phyloP scores from a whole-genome alignment of 2,797 vertebrate species.

The Borostomias antarcticus region DNA sequence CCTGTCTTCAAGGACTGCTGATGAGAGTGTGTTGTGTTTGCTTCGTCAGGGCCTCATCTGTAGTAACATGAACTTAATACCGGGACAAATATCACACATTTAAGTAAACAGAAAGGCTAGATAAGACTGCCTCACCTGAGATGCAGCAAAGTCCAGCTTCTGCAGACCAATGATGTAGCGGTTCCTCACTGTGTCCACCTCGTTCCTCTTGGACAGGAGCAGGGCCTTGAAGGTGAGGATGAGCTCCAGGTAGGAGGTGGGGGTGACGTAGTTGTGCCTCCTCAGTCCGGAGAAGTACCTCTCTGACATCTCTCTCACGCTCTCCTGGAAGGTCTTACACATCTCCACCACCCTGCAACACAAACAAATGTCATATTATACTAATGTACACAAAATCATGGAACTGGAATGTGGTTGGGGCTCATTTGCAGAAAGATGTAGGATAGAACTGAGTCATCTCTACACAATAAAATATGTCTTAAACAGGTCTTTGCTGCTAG shows the following conservation, averaged over 20 bases:
- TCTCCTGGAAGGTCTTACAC: conserved; percentile 93
- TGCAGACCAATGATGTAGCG: conserved; percentile 88
- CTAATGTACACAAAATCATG: not conserved
- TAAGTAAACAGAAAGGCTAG: not conserved
- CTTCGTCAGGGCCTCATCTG: not conserved
- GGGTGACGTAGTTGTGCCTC: conserved; percentile 93
- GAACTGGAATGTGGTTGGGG: not conserved
- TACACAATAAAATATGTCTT: too few relatives aligned
- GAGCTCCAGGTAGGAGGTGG: conserved; percentile 91
- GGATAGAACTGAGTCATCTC: too few relatives aligned
- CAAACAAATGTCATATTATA: conserved; percentile 23
- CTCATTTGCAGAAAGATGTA: not conserved
- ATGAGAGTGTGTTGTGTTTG: not conserved
- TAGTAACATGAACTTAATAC: not conserved
- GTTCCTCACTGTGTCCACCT: conserved; percentile 83
- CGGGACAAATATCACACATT: too few relatives aligned
- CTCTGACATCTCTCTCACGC: conserved; percentile 78
- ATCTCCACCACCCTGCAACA: conserved; percentile 86
- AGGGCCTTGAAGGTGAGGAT: conserved; percentile 92
- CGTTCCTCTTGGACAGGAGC: conserved; percentile 82
- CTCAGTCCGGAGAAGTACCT: conserved; percentile 81
- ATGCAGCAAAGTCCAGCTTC: conserved; percentile 91
- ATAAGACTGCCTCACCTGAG: conserved; percentile 82
- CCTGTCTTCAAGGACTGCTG: too few relatives aligned
- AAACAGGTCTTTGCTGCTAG: too few relatives aligned